phyloP scores from a whole-genome alignment of 2,113 vertebrate species.

The Vombatus ursinus region DNA sequence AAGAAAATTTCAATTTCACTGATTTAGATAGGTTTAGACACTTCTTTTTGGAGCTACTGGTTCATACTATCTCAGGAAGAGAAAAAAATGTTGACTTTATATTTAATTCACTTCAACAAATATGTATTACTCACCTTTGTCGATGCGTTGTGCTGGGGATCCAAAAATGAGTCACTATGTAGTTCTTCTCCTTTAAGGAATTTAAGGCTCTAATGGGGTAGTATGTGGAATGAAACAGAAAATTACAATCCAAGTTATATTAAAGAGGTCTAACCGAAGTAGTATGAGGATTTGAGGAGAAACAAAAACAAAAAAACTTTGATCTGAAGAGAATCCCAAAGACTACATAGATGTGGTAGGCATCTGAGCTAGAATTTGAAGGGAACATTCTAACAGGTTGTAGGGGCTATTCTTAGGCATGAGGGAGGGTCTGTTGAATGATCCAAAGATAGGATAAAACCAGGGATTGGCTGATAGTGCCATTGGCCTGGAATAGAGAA shows the following conservation, averaged over 20 bases:
- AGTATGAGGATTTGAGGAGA: background rate
- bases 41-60: background rate
- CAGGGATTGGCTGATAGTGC: background rate
- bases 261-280: background rate
- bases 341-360: background rate
- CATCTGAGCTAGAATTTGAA: background rate
- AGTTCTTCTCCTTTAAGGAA: background rate
- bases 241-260: background rate
- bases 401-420: background rate
- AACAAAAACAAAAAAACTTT: background rate
- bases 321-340: background rate
- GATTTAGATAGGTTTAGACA: background rate
- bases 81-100: conserved; percentile 1
- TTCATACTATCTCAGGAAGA: background rate
- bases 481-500: background rate
- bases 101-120: background rate
- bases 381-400: background rate
- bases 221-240: background rate
- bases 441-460: background rate
- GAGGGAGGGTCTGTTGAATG: background rate
- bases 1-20: background rate
- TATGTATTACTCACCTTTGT: background rate
- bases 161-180: background rate
- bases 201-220: background rate
- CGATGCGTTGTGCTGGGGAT: background rate